A percentile compares a stretch with the other conserved stretches of the same genome.
phyloP scores from a whole-genome alignment of 2,888 invertebrate species.

The Adelognathus sp. region DNA sequence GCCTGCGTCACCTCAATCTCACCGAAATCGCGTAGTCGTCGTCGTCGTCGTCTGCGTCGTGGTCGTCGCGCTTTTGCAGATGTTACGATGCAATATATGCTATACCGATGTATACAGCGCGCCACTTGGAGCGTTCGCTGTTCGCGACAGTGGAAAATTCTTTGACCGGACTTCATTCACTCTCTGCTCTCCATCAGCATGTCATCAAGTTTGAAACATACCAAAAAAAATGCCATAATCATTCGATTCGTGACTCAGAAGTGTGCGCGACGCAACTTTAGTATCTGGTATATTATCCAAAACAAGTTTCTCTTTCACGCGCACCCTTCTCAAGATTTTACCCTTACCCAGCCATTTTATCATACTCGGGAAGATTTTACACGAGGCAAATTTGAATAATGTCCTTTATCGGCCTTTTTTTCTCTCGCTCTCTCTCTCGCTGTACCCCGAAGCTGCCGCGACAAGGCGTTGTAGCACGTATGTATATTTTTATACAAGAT shows the following conservation, averaged over 20 bases:
- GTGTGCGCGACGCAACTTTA: background rate
- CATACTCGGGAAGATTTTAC: conserved; percentile 67
- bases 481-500: conserved; percentile 63
- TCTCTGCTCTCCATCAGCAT: background rate
- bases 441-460: conserved; percentile 48
- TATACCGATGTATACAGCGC: conserved; percentile 11
- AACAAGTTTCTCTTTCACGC: conserved; percentile 23
- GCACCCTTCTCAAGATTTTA: conserved; percentile 33
- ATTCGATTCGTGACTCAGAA: conserved; percentile 11
- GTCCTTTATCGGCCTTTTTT: conserved; percentile 76
- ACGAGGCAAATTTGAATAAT: conserved; percentile 77
- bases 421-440: too few relatives aligned
- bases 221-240: background rate
- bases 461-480: conserved; percentile 65
- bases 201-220: background rate
- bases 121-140: background rate
- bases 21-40: conserved; percentile 58
- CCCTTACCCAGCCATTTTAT: conserved; percentile 45
- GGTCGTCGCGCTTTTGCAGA: conserved; percentile 52
- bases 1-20: conserved; percentile 56
- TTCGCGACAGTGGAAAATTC: background rate
- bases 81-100: conserved; percentile 7
- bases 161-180: background rate
- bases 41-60: conserved; percentile 48
- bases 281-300: conserved; percentile 23